phyloP scores from a whole-genome alignment of 2,888 invertebrate genomes.

The Dasypolia templi region DNA sequence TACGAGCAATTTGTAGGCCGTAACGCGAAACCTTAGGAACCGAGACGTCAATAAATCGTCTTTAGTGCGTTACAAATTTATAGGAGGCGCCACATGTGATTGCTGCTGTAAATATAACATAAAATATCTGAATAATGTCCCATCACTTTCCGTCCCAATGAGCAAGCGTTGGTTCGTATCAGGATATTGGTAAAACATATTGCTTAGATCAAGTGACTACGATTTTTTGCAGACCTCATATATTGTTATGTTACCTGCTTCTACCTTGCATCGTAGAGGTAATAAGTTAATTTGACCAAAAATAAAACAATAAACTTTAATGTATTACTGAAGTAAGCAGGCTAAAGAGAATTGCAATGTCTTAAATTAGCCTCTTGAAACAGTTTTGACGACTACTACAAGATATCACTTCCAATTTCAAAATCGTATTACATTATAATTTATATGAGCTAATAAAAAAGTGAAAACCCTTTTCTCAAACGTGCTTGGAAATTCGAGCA shows the following conservation, averaged over 20 bases:
- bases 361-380: neutral
- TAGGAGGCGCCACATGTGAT: constrained; percentile 56
- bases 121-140: constrained; percentile 59
- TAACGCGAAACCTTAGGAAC: constrained; percentile 74
- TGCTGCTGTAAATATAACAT: constrained; percentile 50
- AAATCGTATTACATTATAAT: neutral
- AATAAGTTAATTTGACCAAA: neutral
- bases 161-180: constrained; percentile 34
- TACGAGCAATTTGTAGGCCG: constrained; percentile 80
- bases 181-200: constrained; percentile 60
- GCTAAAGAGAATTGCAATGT: neutral
- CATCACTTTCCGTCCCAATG: constrained; percentile 55
- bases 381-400: neutral
- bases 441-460: neutral
- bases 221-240: constrained; percentile 24
- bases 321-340: neutral
- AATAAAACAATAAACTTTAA: neutral
- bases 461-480: no score
- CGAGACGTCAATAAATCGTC: constrained; percentile 76
- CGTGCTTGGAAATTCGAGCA: no score
- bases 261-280: neutral
- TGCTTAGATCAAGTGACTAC: constrained; percentile 29
- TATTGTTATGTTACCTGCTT: neutral
- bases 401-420: neutral
- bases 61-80: constrained; percentile 70